Conservation (phyloP, 64 coral and sea anemone genomes). For the Montipora sp. region DNA sequence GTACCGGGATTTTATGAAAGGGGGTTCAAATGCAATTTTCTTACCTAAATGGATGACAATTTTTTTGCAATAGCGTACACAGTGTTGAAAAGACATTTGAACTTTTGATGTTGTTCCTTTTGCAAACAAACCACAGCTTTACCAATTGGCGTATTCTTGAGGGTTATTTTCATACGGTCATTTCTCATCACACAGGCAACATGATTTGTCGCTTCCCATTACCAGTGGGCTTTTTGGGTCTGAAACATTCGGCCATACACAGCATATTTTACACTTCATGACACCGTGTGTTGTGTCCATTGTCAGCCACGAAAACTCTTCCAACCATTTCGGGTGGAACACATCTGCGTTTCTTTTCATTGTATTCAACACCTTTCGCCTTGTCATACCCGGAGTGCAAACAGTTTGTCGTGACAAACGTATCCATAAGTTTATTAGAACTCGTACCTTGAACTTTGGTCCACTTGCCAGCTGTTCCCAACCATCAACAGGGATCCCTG, state of each 20-base stretch:
- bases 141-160: conserved; percentile 27
- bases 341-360: no score
- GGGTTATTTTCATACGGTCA: conserved; percentile 40
- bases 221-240: conserved; percentile 35
- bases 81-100: conserved; percentile 21
- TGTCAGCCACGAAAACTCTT: no score
- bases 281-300: no score
- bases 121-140: conserved; percentile 46
- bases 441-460: no score
- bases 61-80: conserved; percentile 53
- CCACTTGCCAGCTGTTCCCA: no score
- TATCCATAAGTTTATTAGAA: no score
- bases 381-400: no score
- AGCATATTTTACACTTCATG: no score
- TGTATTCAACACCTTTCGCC: no score
- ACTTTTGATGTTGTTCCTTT: conserved; percentile 19
- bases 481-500: no score
- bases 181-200: conserved; percentile 61
- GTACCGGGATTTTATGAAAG: conserved; percentile 37
- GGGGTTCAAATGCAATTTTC: conserved; percentile 44
- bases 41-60: conserved; percentile 54
- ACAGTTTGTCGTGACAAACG: no score
- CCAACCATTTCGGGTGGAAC: no score
- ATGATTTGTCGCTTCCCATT: conserved; percentile 45
- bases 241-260: conserved; percentile 21